A percentile compares a stretch with the other conserved stretches of the same genome.
phyloP scores from a whole-genome alignment of 92 coral and sea anemone species.

The Isaurus tuberculatus region DNA sequence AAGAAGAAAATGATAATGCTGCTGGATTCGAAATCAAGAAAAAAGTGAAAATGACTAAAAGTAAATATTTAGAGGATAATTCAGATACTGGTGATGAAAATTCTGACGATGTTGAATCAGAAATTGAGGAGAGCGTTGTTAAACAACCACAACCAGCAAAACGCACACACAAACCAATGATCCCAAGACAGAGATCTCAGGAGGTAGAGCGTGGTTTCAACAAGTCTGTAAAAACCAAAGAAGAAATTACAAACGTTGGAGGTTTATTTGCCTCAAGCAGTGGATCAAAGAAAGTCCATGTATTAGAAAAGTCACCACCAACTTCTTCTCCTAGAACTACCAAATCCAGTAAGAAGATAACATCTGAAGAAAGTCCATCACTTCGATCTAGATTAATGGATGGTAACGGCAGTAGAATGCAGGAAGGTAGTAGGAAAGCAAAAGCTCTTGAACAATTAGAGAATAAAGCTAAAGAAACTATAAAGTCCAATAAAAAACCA shows the following conservation, averaged over 20 bases:
- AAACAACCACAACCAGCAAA: constrained; percentile 1
- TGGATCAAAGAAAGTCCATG: background rate
- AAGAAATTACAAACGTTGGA: background rate
- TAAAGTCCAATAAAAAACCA: background rate
- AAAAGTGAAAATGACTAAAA: background rate
- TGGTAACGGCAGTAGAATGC: background rate
- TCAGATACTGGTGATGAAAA: background rate
- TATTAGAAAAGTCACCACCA: background rate
- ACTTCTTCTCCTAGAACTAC: constrained; percentile 19
- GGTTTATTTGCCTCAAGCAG: constrained; percentile 1
- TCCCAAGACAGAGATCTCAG: background rate
- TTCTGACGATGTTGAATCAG: constrained; percentile 7
- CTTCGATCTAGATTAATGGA: background rate
- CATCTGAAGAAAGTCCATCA: background rate
- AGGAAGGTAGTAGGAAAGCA: constrained; percentile 14
- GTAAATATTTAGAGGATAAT: constrained; percentile 25
- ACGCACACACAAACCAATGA: background rate
- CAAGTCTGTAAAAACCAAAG: background rate
- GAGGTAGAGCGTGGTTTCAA: constrained; percentile 8
- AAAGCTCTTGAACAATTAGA: constrained; percentile 28
- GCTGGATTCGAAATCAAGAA: constrained; percentile 3
- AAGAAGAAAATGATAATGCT: background rate
- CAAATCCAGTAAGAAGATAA: background rate
- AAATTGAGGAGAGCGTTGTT: constrained; percentile 1
- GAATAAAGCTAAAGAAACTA: constrained; percentile 14